Evolutionary conservation across 1,140 invertebrate genomes (phyloP), one percentile per base, ranked within the genome.

Genomic region (Drosophila nigrodunni): DNA sequence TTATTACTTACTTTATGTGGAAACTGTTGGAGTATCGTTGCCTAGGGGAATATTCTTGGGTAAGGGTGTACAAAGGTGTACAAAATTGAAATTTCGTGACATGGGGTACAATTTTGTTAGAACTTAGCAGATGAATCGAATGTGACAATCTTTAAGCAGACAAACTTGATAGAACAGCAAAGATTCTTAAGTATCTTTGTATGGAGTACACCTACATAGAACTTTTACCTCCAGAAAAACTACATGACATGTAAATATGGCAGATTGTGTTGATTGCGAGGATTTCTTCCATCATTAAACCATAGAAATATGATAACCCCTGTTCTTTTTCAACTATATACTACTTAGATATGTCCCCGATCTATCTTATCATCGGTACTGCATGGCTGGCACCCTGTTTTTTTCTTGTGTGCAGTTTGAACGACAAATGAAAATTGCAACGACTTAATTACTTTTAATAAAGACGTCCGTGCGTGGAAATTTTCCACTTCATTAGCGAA

Each of bases 381-480:
- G 18, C n/a, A 1, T 41, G 0, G 13, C 1, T 21, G 13, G 52
- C 52, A 66, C 52, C 61, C 60, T 11, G 37, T 34, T 18, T 41
- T 2, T 21, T 21, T 21, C 18, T 21, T 30, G 2, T 3, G 25
- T 69, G 25, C 47, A 30, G 41, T 30, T 66, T 35, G 39, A 15
- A 39, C 60, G 77, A 78, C 85, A 89, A 88, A 89, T 85, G 85
- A 86, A 80, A 90, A 90, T 90, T 89, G 76, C 86, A 89, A 68
- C 59, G 75, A 78, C 85, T 89, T 89, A 89, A 89, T 89, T 89
- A 89, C 80, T 89, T 89, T 89, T 89, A 89, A 89, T 89, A 85
- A 89, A 89, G 85, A 89, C 86, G 86, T 90, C 85, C 86, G 85
- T 89, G 82, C 58, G 69, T 78, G 65, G 58, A 79, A 77, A 74